Percentiles rank a stretch among this genome's conserved stretches.
Evolutionary conservation across 2,888 invertebrate genomes (phyloP).

Genomic region (Heteromurus nitidus): DNA sequence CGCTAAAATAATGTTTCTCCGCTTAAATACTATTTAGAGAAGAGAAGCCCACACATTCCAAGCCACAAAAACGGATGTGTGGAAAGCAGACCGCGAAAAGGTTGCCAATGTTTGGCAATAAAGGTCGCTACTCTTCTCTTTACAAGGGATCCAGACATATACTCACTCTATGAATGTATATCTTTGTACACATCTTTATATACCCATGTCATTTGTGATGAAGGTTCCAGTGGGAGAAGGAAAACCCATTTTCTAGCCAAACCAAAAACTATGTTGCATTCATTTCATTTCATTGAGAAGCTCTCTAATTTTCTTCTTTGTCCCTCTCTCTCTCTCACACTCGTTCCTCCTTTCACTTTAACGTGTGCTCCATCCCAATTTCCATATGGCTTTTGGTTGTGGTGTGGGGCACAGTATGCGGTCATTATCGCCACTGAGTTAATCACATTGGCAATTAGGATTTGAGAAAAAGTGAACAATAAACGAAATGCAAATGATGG

Average conservation of each 20-base stretch:
- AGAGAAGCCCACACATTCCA: background rate
- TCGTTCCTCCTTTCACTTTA: background rate
- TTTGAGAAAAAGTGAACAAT: conserved; percentile 26
- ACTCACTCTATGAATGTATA: no score
- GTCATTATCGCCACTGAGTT: conserved; percentile 55
- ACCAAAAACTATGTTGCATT: no score
- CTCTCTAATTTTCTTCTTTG: no score
- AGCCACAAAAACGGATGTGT: background rate
- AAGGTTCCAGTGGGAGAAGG: no score
- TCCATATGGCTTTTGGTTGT: no score
- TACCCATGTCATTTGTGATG: no score
- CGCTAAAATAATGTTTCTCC: background rate
- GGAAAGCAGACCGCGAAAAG: conserved; percentile 39
- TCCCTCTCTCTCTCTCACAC: background rate
- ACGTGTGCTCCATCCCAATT: no score
- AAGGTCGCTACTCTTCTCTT: background rate
- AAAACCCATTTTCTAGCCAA: no score
- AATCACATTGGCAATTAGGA: conserved; percentile 58
- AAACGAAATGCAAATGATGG: conserved; percentile 43
- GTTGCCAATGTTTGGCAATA: conserved; percentile 59
- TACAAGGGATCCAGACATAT: no score
- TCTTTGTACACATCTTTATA: no score
- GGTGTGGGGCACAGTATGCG: conserved; percentile 55
- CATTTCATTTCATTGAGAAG: no score
- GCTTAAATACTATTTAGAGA: conserved; percentile 8